Conservation (phyloP, 2,797 vertebrate species). For the Megaceryle alcyon region DNA sequence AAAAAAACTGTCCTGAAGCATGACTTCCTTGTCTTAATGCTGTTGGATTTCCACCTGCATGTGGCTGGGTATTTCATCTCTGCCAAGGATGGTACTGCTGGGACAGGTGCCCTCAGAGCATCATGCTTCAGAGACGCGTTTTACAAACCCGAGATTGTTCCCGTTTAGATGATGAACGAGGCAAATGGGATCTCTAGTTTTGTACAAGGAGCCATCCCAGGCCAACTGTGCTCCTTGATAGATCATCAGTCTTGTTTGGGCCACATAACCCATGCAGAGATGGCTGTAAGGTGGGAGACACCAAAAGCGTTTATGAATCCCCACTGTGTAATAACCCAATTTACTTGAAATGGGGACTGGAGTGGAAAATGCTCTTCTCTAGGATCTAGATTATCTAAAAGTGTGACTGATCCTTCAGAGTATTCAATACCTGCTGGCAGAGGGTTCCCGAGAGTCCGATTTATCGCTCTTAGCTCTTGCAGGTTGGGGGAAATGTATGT, state of each 20-base stretch:
- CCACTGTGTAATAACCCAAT: not conserved
- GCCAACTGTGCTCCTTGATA: not conserved
- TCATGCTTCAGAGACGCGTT: not conserved
- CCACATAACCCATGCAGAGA: not conserved
- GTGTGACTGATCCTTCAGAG: not conserved
- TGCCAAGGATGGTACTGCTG: not conserved
- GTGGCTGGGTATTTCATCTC: not conserved
- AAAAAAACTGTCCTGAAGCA: not conserved
- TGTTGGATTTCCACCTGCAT: not conserved
- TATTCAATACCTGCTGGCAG: conserved; percentile 82
- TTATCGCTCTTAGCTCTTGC: conserved; percentile 87
- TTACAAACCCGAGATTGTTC: not conserved
- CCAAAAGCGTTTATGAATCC: not conserved
- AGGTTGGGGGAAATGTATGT: conserved; percentile 89
- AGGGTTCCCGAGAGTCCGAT: conserved; percentile 80
- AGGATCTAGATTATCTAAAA: not conserved
- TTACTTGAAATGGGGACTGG: not conserved
- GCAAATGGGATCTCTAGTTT: not conserved
- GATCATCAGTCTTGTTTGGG: not conserved
- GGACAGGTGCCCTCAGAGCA: not conserved
- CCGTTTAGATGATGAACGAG: not conserved
- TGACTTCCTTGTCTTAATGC: not conserved
- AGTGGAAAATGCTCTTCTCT: not conserved
- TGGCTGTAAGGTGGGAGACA: not conserved
- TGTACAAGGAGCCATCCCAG: not conserved